Evolutionary conservation across 1,140 invertebrate species (phyloP).

Genomic region (Hydropsyche tenuis): DNA sequence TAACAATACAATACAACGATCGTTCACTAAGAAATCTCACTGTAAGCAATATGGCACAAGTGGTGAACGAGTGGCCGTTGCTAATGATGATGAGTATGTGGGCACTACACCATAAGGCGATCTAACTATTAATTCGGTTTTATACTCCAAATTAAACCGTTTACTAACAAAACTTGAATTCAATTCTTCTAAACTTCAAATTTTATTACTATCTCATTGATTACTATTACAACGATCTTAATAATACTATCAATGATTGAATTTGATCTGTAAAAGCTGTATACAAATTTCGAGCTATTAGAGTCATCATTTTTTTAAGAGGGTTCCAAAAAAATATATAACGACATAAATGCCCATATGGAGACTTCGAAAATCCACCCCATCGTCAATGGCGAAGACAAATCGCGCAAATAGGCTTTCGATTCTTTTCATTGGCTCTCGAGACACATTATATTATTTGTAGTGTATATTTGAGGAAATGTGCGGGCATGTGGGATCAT

Average conservation of each 20-base stretch:
- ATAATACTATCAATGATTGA: too few relatives aligned
- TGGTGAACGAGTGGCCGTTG: slow-evolving; percentile 21
- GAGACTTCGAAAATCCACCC: slow-evolving; percentile 8
- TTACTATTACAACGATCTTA: too few relatives aligned
- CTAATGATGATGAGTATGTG: slow-evolving; percentile 22
- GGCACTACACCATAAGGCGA: neutral
- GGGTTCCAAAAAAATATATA: too few relatives aligned
- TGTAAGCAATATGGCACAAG: slow-evolving; percentile 39
- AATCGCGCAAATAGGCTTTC: slow-evolving; percentile 43
- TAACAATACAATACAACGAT: neutral
- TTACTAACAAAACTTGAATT: too few relatives aligned
- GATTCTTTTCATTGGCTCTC: slow-evolving; percentile 32
- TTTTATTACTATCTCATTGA: too few relatives aligned
- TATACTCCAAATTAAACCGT: too few relatives aligned
- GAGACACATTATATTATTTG: slow-evolving; percentile 4
- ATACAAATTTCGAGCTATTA: too few relatives aligned
- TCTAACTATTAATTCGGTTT: too few relatives aligned
- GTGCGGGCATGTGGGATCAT: slow-evolving; percentile 49
- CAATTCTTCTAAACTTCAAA: too few relatives aligned
- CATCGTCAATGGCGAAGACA: slow-evolving; percentile 39
- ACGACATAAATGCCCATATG: slow-evolving; percentile 34
- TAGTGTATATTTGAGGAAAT: slow-evolving; percentile 10
- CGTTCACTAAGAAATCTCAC: slow-evolving; percentile 22
- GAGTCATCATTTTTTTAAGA: too few relatives aligned
- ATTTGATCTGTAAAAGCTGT: too few relatives aligned